These are phyloP conservation scores for Sinhomidia bicolor DNA, from an alignment of 2,888 invertebrate species.

Conservation along the genomic window DNA sequence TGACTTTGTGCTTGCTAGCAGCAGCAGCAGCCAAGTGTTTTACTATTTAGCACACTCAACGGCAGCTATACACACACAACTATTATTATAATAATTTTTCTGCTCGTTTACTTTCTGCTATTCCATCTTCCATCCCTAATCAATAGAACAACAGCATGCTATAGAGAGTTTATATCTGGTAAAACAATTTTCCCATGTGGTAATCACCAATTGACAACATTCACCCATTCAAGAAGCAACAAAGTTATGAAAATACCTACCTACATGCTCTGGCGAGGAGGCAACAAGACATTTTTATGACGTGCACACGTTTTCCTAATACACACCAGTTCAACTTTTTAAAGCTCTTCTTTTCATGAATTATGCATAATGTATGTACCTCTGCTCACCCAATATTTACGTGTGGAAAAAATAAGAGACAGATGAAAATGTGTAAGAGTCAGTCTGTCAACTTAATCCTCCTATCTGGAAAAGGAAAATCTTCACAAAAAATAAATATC, in stretches of 20 bases:
- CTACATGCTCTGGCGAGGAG: too few relatives aligned
- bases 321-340: background rate
- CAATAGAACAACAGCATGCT: background rate
- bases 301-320: background rate
- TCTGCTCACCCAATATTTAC: too few relatives aligned
- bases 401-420: too few relatives aligned
- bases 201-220: constrained; percentile 58
- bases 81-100: constrained; percentile 48
- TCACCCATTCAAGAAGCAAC: background rate
- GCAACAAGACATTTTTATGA: constrained; percentile 11
- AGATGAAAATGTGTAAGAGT: background rate
- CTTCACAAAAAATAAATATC: background rate
- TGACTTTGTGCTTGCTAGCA: too few relatives aligned
- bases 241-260: constrained; percentile 31
- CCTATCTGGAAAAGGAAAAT: constrained; percentile 33
- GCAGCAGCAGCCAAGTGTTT: too few relatives aligned
- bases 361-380: background rate
- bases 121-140: background rate
- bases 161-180: constrained; percentile 48
- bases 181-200: constrained; percentile 51
- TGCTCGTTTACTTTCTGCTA: constrained; percentile 4
- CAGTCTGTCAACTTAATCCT: constrained; percentile 38
- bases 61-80: constrained; percentile 10
- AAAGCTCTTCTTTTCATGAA: background rate
- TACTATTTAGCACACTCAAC: background rate